Conservation (phyloP, 2,888 invertebrate genomes). For the Linnaemya tessellans region DNA sequence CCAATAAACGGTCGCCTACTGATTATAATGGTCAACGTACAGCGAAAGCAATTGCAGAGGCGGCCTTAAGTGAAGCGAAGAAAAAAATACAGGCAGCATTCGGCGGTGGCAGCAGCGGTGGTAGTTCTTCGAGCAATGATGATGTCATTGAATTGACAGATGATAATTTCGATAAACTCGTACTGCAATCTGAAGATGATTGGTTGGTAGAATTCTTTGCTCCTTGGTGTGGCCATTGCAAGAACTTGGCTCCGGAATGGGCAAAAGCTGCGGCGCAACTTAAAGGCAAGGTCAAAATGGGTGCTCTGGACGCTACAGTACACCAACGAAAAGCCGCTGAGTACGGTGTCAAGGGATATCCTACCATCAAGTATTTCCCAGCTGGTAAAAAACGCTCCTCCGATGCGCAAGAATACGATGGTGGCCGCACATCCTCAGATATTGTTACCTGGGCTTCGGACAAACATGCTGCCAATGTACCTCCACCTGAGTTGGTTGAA, state of each 20-base stretch:
- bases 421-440: constrained; percentile 94
- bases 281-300: constrained; percentile 98
- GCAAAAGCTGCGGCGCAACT: constrained; percentile 96
- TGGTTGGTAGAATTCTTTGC: constrained; percentile 99
- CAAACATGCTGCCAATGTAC: constrained; percentile 92
- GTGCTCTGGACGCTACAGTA: constrained; percentile 97
- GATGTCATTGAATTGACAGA: constrained; percentile 96
- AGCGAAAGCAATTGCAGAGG: constrained; percentile 93
- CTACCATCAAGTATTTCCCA: constrained; percentile 96
- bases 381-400: constrained; percentile 89
- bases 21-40: constrained; percentile 94
- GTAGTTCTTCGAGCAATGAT: constrained; percentile 72
- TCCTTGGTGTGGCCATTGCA: constrained; percentile 98
- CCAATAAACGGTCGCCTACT: constrained; percentile 91
- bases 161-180: constrained; percentile 95
- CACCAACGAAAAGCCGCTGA: constrained; percentile 91
- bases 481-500: constrained; percentile 94
- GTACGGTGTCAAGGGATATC: constrained; percentile 96
- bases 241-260: constrained; percentile 98
- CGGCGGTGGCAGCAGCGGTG: constrained; percentile 84
- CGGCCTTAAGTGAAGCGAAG: constrained; percentile 90
- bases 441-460: constrained; percentile 96
- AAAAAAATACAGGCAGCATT: constrained; percentile 89
- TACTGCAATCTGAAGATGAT: constrained; percentile 95
- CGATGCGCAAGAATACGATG: constrained; percentile 93